A percentile compares a stretch with the other conserved stretches of the same genome.
Conservation (phyloP, 2,797 vertebrate species). For the Chelonia mydas region DNA sequence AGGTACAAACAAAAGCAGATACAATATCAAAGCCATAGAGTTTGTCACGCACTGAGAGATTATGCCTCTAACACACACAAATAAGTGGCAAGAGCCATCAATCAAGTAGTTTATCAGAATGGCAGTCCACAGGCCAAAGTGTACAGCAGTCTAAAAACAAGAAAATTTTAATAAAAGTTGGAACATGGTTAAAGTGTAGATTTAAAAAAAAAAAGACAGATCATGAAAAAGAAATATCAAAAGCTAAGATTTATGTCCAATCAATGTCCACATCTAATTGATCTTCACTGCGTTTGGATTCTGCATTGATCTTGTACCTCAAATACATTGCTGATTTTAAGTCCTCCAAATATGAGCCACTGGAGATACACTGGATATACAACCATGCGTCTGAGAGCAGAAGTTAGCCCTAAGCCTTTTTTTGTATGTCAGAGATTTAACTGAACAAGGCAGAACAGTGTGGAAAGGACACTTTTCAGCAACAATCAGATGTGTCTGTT, state of each 20-base stretch:
- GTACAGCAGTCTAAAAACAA: slow-evolving; percentile 23
- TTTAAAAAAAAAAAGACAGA: slow-evolving; percentile 60
- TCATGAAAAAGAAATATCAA: slow-evolving; percentile 56
- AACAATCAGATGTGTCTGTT: not conserved
- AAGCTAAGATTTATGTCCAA: slow-evolving; percentile 59
- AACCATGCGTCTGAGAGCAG: not conserved
- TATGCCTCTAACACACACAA: not conserved
- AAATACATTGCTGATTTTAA: slow-evolving; percentile 23
- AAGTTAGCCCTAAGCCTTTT: not conserved
- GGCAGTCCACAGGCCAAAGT: not conserved
- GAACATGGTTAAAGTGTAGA: slow-evolving; percentile 42
- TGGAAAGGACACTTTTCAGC: not conserved
- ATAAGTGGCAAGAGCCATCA: not conserved
- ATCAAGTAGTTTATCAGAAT: slow-evolving; percentile 26
- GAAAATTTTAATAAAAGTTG: slow-evolving; percentile 19
- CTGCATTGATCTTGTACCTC: slow-evolving; percentile 48
- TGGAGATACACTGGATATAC: not conserved
- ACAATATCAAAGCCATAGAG: not conserved
- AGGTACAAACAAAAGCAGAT: not conserved
- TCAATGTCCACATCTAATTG: slow-evolving; percentile 52
- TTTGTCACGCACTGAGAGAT: slow-evolving; percentile 16
- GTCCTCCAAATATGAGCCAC: not conserved
- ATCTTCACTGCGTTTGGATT: slow-evolving; percentile 59
- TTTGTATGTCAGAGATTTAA: not conserved
- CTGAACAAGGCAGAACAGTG: not conserved